Base-by-base conservation (phyloP, 2,113 vertebrate species). In the Chelonoidis abingdonii region DNA sequence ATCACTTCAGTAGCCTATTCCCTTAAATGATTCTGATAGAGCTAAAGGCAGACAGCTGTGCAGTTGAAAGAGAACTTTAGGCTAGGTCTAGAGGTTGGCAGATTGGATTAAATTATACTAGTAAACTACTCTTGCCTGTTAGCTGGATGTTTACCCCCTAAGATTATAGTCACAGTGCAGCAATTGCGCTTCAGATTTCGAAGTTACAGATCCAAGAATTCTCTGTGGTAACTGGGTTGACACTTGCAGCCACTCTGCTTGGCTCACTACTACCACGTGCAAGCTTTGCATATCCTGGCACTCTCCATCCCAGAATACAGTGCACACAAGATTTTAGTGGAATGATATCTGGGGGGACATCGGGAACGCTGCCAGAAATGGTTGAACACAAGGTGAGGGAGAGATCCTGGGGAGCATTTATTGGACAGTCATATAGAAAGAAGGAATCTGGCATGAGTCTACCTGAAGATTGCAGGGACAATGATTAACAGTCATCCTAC, bases 51-150 rank as follows among this genome's bases (percentile, higher is more conserved):
- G 88, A 75, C 53, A 84, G 41, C n/a, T 29, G 49, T 83, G 79
- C 29, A 84, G 13, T 56, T 27, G 24, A 91, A 93, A 92, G 9
- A 56, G 53, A 82, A 93, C 81, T 44, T 31, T 84, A 57, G 86
- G 81, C 35, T 22, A 44, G 85, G 47, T 19, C 8, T 3, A 0
- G 59, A 75, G n/a, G 5, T 38, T 11, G 69, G n/a, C n/a, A 72
- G 69, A 72, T 21, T 21, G 31, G 50, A 87, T 13, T 1, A 10
- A 91, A 25, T 31, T 44, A 69, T 44, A 31, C 83, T 35, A 44
- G 59, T 8, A 88, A 90, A 90, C 65, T 27, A 35, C 76, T 2
- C 59, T 31, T 49, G 27, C 41, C n/a, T 56, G 10, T 47, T 49
- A 29, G 49, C 44, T 90, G 79, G 24, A 52, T 62, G 21, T 35